Evolutionary conservation across 2,113 vertebrate genomes (phyloP), one percentile per base, ranked within the genome.

Genomic region (Rutilus rutilus): DNA sequence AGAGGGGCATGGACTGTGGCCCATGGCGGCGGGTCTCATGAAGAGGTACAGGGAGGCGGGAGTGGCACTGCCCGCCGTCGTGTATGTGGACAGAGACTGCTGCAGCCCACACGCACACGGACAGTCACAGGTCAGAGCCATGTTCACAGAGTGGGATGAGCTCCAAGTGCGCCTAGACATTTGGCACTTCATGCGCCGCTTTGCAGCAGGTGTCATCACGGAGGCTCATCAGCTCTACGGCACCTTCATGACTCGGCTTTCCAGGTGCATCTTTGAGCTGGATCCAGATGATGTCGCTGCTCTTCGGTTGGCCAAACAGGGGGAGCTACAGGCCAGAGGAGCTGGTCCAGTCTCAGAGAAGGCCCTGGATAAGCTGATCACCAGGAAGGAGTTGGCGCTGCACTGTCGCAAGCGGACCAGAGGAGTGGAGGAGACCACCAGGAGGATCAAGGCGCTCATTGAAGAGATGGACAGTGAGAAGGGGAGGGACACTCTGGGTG

Each of bases 261-360:
- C 69, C 21, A 21, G 4, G 14, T 76, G 78, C 69, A 82, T 82
- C 25, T 88, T 88, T 82, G 47, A 52, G 45, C 59, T 57, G 78
- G 77, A 86, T 45, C 33, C 64, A 74, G 78, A 36, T n/a, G 67
- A 79, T 45, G 33, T 42, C 2, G 47, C 42, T 30, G 21, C 23
- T 12, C 19, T 69, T 10, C n/a, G n/a, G 19, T 2, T 6, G n/a
- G 74, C 78, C 19, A 82, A 86, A 11, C 3, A 27, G n/a, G 52
- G 59, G 19, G 52, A 47, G 25, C 50, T 86, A 30, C 3, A 4
- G 12, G 45, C 59, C 21, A 60, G 71, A 14, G 17, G 39, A 50
- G 76, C 23, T 33, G 23, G 30, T 30, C 60, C 50, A 11, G 4
- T 30, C 27, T 42, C 67, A 57, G 50, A 59, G 25, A 71, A 7